Base-by-base conservation (phyloP, 2,113 vertebrate genomes). In the Rutilus rutilus region DNA sequence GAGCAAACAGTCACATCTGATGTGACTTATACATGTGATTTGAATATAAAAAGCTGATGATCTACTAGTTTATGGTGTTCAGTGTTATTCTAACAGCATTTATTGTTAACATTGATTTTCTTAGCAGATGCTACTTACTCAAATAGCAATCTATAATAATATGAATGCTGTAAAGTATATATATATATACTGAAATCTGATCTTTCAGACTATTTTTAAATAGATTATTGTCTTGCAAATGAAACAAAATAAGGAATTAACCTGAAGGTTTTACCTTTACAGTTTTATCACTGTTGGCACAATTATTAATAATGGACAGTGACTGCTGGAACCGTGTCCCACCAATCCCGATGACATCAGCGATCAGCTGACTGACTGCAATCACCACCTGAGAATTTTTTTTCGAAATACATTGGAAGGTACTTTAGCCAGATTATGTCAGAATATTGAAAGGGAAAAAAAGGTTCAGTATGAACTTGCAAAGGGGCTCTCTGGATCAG, bases 221-320 rank as follows among this genome's bases (percentile, higher is more conserved):
- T 19, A 25, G 47, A 54, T 11, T 59, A 57, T 47, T 57, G 6
- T 47, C n/a, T 30, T 36, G 27, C 2, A 12, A 50, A 57, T 36
- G 1, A 57, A 27, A 2, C 10, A 39, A 54, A 52, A 5, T 10
- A 52, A 57, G 6, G 0, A 7, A 21, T 21, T 21, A 57, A 57
- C 54, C 17, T 54, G 54, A 57, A 21, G 52, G 19, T 15, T 73
- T 85, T 83, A 99, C 98, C 96, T 99, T 99, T 91, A 99, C 95
- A 84, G 90, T 94, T 88, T 96, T 96, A 93, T 99, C 98, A 1
- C 95, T 97, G 92, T 99, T 99, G 93, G 98, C 98, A 88, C 97
- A 99, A 91, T 98, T 99, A 93, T 99, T 99, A 90, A 99, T 97
- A 90, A 99, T 97, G 73, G 98, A 99, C 76, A 99, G 95, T 14